Conservation (phyloP, 2,113 vertebrate genomes). For the Erinaceus europaeus region DNA sequence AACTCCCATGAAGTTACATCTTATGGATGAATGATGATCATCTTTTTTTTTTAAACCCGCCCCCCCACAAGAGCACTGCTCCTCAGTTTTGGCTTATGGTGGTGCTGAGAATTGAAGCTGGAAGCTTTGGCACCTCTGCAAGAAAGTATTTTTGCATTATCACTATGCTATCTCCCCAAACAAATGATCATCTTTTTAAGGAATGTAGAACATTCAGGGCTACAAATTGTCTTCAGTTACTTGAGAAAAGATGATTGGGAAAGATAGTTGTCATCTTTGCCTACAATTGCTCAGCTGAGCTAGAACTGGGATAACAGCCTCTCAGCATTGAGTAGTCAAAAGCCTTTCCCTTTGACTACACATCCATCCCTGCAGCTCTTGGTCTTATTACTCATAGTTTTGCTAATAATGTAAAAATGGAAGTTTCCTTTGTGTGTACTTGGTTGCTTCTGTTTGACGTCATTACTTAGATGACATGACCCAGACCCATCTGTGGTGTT, state of each 20-base stretch:
- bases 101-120: too few relatives aligned
- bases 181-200: too few relatives aligned
- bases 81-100: too few relatives aligned
- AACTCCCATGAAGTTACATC: too few relatives aligned
- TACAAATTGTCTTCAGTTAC: not conserved
- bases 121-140: too few relatives aligned
- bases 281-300: not conserved
- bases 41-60: too few relatives aligned
- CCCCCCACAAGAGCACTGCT: too few relatives aligned
- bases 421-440: slow-evolving; percentile 13
- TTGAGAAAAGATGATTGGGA: slow-evolving; percentile 8
- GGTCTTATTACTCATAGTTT: slow-evolving; percentile 36
- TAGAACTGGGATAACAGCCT: not conserved
- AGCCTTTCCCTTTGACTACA: not conserved
- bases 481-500: not conserved
- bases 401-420: slow-evolving; percentile 42
- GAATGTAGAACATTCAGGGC: not conserved
- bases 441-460: not conserved
- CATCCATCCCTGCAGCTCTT: not conserved
- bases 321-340: not conserved
- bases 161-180: too few relatives aligned
- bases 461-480: not conserved
- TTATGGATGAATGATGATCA: too few relatives aligned
- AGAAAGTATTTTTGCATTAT: too few relatives aligned
- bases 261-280: not conserved